Base-by-base conservation (phyloP, 2,797 vertebrate species). In the Thaleichthys pacificus region DNA sequence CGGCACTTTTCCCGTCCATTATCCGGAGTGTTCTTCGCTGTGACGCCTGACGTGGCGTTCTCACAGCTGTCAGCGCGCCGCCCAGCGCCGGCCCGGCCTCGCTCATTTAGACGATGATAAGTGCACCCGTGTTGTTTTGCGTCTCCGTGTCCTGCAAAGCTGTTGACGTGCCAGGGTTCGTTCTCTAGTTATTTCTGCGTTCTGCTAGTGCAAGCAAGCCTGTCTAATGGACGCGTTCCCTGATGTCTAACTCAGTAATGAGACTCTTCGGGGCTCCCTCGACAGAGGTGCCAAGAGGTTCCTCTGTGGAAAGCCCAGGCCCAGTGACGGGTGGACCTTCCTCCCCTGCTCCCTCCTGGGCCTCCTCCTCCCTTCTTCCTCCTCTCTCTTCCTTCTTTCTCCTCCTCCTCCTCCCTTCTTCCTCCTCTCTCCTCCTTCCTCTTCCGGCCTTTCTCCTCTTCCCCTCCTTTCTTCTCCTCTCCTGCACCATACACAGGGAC, bases 51-150 rank as follows among this genome's bases (percentile, higher is more conserved):
- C 66, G 71, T 54, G 73, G 81, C 38, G 38, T 66, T 68, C 60
- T 47, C 67, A 80, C 68, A 51, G 56, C 70, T 76, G 81, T 86
- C 83, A 77, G 65, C 47, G 26, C 63, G 32, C 68, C 57, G 71
- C 64, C 28, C 35, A 57, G 61, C 80, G 79, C 74, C 61, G 67
- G 75, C 69, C 51, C 66, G 61, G 42, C 57, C 8, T 12, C 38
- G 76, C 82, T 89, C 81, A 74, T 91, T 88, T 86, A 62, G 74
- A 79, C 83, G 77, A 88, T 73, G 77, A 88, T 73, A 79, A 67
- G 68, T 60, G 61, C 82, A 78, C 80, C 57, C 28, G 74, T 86
- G 68, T 79, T 70, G 76, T 72, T 54, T 79, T 9, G 65, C 38
- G n/a, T 51, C 17, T 49, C 35, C n/a, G 66, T 54, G 8, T 66